Base-by-base conservation (phyloP, 2,113 vertebrate genomes). In the Lophura nycthemera region DNA sequence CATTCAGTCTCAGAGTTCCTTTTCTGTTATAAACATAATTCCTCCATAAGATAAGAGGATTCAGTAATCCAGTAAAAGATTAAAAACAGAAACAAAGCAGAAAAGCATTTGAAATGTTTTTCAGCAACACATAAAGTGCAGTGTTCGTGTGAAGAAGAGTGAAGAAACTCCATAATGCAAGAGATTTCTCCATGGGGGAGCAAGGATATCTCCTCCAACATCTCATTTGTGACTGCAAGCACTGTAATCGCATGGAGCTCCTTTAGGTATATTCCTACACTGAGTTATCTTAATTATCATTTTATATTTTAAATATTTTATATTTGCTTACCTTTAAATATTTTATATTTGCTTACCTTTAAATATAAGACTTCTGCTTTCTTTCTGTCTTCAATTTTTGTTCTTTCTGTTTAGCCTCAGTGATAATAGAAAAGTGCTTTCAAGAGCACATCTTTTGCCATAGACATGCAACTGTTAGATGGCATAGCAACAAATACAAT, bases 31-130 rank as follows among this genome's bases (percentile, higher is more conserved):
- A 95, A 96, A 93, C 89, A 93, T 89, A 95, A 95, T 90, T 94
- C 83, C 73, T 88, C 61, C 63, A 29, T 8, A 5, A 95, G 95
- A 97, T 94, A 97, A 95, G 93, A 93, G 83, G 61, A 63, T 90
- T 89, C 80, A 92, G 76, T 91, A 97, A 95, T 95, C 95, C 93
- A 88, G 88, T 88, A 95, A 86, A 92, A 95, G 69, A 96, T 95
- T 96, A 95, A 63, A 92, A 95, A 95, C 91, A 95, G 89, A 91
- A 88, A 82, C 45, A 11, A 3, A 8, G 8, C 0, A 0, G 36
- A 48, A 13, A 43, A 34, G 72, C 61, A 92, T 94, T 81, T 56
- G 25, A 86, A 93, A 71, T 52, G 83, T 89, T 95, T 91, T 88
- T 27, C 85, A 92, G 87, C 89, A 73, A 16, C 43, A 83, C 78